Conservation (phyloP, 1,140 invertebrate genomes). For the Anagrus nilaparvatae region DNA sequence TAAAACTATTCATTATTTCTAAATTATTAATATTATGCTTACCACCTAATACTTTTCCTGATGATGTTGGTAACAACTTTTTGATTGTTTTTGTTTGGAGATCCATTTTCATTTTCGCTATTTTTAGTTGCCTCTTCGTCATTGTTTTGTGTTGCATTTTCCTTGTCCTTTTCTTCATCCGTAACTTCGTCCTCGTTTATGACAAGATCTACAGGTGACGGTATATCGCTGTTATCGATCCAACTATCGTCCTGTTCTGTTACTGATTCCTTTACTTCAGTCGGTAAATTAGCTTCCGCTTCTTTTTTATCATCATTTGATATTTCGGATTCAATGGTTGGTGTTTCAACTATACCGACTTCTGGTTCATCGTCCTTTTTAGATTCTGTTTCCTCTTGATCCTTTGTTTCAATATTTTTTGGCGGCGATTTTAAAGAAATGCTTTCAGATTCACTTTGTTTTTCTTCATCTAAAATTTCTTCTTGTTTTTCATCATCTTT, state of each 20-base stretch:
- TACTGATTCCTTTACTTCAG: too few species aligned
- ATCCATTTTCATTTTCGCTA: slow-evolving; percentile 6
- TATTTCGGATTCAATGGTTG: too few species aligned
- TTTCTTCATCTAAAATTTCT: slow-evolving; percentile 6
- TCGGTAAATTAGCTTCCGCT: too few species aligned
- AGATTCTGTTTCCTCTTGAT: not conserved
- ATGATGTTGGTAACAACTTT: slow-evolving; percentile 36
- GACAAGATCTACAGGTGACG: slow-evolving; percentile 26
- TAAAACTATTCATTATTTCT: too few species aligned
- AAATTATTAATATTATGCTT: too few species aligned
- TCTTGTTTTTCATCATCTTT: not conserved
- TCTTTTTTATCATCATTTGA: too few species aligned
- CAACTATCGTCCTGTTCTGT: too few species aligned
- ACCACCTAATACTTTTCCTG: slow-evolving; percentile 37
- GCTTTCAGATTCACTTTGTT: not conserved
- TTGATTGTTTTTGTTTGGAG: too few species aligned
- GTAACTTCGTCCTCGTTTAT: too few species aligned
- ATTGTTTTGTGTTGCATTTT: not conserved
- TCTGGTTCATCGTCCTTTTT: not conserved
- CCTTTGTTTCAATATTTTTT: too few species aligned
- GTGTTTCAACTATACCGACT: not conserved
- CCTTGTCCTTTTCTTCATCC: not conserved
- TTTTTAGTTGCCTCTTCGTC: not conserved
- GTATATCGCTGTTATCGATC: slow-evolving; percentile 2
- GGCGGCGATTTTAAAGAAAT: not conserved